Evolutionary conservation across 2,797 vertebrate genomes (phyloP), one percentile per base, ranked within the genome.

Genomic region (Acanthiza pusilla): DNA sequence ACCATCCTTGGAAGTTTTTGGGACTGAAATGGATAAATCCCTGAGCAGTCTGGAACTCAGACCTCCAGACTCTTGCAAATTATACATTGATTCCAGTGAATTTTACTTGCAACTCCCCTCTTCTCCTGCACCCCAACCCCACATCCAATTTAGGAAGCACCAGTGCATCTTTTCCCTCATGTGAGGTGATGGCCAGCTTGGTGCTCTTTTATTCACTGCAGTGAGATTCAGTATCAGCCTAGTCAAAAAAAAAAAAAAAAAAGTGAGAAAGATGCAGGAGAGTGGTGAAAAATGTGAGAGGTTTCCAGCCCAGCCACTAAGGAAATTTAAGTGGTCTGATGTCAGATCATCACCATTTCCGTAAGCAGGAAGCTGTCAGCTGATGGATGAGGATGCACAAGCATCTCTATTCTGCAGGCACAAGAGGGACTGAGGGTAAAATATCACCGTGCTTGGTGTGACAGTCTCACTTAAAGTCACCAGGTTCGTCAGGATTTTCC

Each of bases 141-240:
- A 14, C 8, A 34, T 19, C 18, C 6, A 12, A 5, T 36, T 48
- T 8, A 13, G 32, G 48, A 20, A 58, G 38, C 42, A 48, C 2
- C 57, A n/a, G 27, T 3, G 20, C 9, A 0, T 2, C 9, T 5
- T n/a, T 38, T 9, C 3, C 2, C 51, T 13, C 2, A 0, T 1
- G 38, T 1, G 10, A 29, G 11, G 20, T 16, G 10, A 29, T 14
- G 20, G 15, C 75, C 86, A 55, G 34, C 27, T 14, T 20, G 25
- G 30, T 29, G 36, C 47, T 22, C 11, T 45, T 70, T 20, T n/a
- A 65, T 14, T 29, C 40, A 18, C 53, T 21, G 11, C n/a, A 29
- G 12, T 32, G 84, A 76, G 47, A 74, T 50, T 71, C 72, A 27
- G 1, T 5, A 74, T 12, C 43, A 70, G 17, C 1, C 29, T 40